These are phyloP conservation scores for Hydropsyche tenuis DNA, from an alignment of 1,140 invertebrate species.

Conservation along the genomic window DNA sequence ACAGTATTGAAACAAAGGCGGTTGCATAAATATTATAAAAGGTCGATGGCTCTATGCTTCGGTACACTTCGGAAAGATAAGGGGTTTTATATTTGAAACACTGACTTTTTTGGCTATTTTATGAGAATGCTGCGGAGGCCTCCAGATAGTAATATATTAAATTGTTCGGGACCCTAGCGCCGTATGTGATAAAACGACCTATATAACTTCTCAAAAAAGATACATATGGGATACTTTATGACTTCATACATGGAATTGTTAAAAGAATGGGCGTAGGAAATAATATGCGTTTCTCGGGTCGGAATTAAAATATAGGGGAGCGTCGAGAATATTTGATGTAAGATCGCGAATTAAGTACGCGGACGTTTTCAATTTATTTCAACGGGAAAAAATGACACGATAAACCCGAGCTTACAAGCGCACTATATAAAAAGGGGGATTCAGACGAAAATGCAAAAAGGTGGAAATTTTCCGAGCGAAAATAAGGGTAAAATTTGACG, in stretches of 20 bases:
- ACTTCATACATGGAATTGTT: neutral
- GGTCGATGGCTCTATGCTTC: neutral
- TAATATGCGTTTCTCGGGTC: neutral
- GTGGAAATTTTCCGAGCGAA: neutral
- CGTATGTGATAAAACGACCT: constrained; percentile 24
- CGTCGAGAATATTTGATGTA: neutral
- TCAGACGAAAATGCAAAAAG: neutral
- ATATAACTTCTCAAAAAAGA: constrained; percentile 10
- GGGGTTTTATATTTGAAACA: neutral
- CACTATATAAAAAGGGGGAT: neutral
- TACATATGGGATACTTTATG: neutral
- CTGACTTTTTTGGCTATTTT: constrained; percentile 30
- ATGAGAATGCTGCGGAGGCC: constrained; percentile 36
- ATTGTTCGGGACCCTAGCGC: constrained; percentile 11
- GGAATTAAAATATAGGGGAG: neutral
- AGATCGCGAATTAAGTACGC: too few species aligned
- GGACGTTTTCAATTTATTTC: too few species aligned
- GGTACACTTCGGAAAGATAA: neutral
- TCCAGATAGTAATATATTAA: constrained; percentile 39
- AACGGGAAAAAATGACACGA: too few species aligned
- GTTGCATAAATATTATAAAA: neutral
- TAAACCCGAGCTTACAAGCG: too few species aligned
- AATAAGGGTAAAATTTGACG: constrained; percentile 20
- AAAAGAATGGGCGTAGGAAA: neutral
- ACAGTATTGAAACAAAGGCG: too few species aligned